Base-by-base conservation (phyloP, 1,140 invertebrate species). In the Lycorma delicatula region DNA sequence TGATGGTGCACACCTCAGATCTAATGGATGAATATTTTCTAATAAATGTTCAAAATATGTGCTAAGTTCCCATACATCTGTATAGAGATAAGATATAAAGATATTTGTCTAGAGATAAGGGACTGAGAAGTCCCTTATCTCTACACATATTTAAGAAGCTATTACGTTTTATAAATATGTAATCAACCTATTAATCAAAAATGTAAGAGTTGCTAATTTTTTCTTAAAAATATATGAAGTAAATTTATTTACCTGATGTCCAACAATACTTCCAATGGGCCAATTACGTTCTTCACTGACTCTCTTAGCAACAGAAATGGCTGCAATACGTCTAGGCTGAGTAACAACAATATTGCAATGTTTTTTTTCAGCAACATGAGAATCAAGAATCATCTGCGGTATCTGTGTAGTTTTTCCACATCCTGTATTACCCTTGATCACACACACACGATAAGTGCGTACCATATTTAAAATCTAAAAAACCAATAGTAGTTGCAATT, bases 341-440 rank as follows among this genome's bases (percentile, higher is more conserved):
- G 91, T 94, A 1, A 93, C 89, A 60, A 93, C 75, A 58, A 95
- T 91, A 64, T 91, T 87, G 67, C 89, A 91, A 22, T 79, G 74
- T 49, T 72, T 70, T 18, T 75, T 76, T 13, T 77, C 75, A 11
- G 77, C 71, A 49, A 73, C 77, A 68, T 80, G 81, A 56, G 83
- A 73, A 70, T 96, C 86, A 23, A 96, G 70, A 60, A 97, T 87
- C 75, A 87, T 91, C 68, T 95, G 91, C 0, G 90, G 89, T 2
- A 92, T 82, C 77, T 91, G 89, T 0, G 89, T 93, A 2, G 88
- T 88, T 72, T 85, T 83, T 9, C 81, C 81, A 69, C 78, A 81
- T 3, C 93, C 93, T 3, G 93, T 96, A 54, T 85, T 85, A 22
- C 94, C 94, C 72, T 93, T 85, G 59, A 98, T 86, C 12, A 98